Base-by-base conservation (phyloP, 1,140 invertebrate genomes). In the Drosophila nasuta region DNA sequence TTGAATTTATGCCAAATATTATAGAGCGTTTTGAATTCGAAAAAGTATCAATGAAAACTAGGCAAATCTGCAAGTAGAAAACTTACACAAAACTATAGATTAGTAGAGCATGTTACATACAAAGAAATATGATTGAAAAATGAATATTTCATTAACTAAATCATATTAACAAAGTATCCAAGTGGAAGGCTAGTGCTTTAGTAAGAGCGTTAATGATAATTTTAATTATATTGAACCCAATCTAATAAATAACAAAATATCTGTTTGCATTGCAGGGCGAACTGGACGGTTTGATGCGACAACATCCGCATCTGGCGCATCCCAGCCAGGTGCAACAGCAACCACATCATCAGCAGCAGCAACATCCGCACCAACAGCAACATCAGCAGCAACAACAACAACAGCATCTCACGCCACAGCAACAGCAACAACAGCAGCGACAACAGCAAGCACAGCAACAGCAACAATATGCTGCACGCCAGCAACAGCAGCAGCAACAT, bases 211-310 rank as follows among this genome's bases (percentile, higher is more conserved):
- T 3, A 3, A 3, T 25, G 20, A 0, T 25, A 25, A 25, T 25
- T 25, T 25, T 0, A 0, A 25, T 25, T 25, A 25, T 0, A 25
- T 25, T 25, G 0, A 25, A 25, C 3, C 4, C 0, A 25, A 25
- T 25, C 20, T 4, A 25, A 25, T 25, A 52, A 43, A 13, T 43
- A 43, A 4, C 2, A 2, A n/a, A 5, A 17, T 56, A 6, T 1
- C 0, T 56, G 0, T 56, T 13, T 25, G 1, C 1, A 13, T 6
- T 10, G 62, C 92, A 95, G 78, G 95, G 95, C 51, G 96, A 97
- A 91, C 92, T 97, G 67, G 96, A 97, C 87, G 95, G 94, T 52
- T 92, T 96, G 58, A 96, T 96, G 94, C 93, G 95, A 76, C 94
- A 96, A 72, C 95, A 96, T 93, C 95, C 95, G n/a, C 95, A 95